Base-by-base conservation (phyloP, 2,113 vertebrate genomes). In the Lagopus leucura region DNA sequence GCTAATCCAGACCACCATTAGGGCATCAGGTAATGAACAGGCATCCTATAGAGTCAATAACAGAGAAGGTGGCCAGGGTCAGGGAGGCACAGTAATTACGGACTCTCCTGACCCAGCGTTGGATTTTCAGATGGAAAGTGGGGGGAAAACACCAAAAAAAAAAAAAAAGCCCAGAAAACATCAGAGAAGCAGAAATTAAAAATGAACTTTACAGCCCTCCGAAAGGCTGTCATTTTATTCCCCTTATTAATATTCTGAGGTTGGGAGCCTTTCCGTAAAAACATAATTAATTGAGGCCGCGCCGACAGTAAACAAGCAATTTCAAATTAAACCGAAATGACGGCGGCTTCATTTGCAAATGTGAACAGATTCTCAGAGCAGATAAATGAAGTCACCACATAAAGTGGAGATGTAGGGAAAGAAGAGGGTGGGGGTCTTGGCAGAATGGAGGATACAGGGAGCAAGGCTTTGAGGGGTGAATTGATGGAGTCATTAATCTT, bases 281-380 rank as follows among this genome's bases (percentile, higher is more conserved):
- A 99, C 98, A 99, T 99, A 99, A 99, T 99, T 99, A 99, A 99
- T 99, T 99, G 99, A 99, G 99, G 98, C 98, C 98, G 98, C 98
- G 98, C 98, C 99, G 99, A 99, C 99, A 99, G 99, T 99, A 99
- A 99, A 99, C 99, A 99, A 99, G 99, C 99, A 99, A 99, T 99
- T 99, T 99, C 99, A 99, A 99, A 99, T 99, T 99, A 99, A 99
- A 99, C 98, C 98, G 98, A 99, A 99, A 99, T 99, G 99, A 99
- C 98, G 99, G 99, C 98, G 97, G 98, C 98, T 98, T 99, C 99
- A 99, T 99, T 99, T 99, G 99, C 99, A 98, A 99, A 99, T 98
- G 99, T 98, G 98, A 98, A 99, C 98, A 99, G 99, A 99, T 99
- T 99, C 99, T 98, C 98, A 98, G 98, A 98, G 99, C 98, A 99